phyloP scores from a whole-genome alignment of 2,888 invertebrate species.

The Aporophyla nigra region DNA sequence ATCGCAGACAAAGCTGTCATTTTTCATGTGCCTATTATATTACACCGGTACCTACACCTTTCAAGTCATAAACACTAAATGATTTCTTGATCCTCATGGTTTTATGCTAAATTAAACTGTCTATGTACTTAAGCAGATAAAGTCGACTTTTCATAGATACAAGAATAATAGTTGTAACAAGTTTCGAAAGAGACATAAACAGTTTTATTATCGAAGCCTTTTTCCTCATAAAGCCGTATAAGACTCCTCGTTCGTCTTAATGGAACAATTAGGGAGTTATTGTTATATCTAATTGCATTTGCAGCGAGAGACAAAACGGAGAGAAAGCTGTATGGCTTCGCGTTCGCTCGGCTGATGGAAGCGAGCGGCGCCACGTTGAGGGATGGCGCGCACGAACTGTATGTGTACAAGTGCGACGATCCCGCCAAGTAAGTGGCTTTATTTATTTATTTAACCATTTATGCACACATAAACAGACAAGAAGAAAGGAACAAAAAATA shows the following conservation, averaged over 20 bases:
- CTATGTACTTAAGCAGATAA: background rate
- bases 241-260: too few species aligned
- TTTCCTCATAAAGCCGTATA: background rate
- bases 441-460: too few species aligned
- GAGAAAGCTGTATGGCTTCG: conserved; percentile 97
- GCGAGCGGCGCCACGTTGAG: conserved; percentile 96
- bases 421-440: conserved; percentile 90
- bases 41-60: background rate
- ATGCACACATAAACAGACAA: too few species aligned
- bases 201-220: background rate
- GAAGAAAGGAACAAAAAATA: too few species aligned
- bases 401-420: conserved; percentile 98
- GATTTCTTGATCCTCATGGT: background rate
- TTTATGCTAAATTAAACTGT: background rate
- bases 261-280: too few species aligned
- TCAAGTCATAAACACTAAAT: background rate
- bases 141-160: conserved; percentile 18
- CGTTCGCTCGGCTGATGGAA: conserved; percentile 97
- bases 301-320: conserved; percentile 97
- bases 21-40: background rate
- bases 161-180: background rate
- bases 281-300: conserved; percentile 59
- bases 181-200: background rate
- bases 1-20: background rate
- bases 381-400: conserved; percentile 97